Evolutionary conservation across 2,113 vertebrate species (phyloP).

Genomic region (Electrona antarctica): DNA sequence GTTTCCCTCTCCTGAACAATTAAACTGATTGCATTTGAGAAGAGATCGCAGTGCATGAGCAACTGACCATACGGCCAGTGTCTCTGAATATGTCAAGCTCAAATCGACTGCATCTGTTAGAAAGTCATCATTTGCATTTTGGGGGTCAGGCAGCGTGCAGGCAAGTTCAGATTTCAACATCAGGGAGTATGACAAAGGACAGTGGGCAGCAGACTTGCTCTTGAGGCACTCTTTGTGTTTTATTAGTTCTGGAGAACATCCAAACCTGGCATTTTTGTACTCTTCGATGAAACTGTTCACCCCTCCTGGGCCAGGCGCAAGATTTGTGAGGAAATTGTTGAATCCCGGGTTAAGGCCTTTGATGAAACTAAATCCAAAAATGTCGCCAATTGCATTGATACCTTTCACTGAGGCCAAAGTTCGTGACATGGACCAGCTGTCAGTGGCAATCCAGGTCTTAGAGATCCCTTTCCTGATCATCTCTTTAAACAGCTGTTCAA

Average conservation of each 20-base stretch:
- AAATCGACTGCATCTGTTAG: conserved; percentile 26
- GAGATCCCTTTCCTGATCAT: conserved; percentile 48
- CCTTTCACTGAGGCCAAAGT: conserved; percentile 40
- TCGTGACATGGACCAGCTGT: conserved; percentile 57
- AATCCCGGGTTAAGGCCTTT: conserved; percentile 56
- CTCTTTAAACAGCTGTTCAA: conserved; percentile 53
- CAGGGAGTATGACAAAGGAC: conserved; percentile 8
- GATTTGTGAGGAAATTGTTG: conserved; percentile 49
- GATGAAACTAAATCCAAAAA: conserved; percentile 66
- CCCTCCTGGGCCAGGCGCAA: conserved; percentile 32
- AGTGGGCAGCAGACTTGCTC: not conserved
- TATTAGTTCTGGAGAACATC: conserved; percentile 41
- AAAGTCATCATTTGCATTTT: conserved; percentile 45
- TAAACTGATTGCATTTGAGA: conserved; percentile 55
- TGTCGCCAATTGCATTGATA: conserved; percentile 62
- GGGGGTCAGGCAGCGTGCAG: conserved; percentile 44
- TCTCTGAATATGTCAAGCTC: conserved; percentile 42
- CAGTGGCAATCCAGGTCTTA: conserved; percentile 67
- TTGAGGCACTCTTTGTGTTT: conserved; percentile 34
- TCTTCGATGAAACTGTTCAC: conserved; percentile 61
- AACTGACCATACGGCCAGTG: conserved; percentile 56
- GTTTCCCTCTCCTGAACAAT: conserved; percentile 44
- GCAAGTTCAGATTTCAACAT: conserved; percentile 32
- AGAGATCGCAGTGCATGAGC: conserved; percentile 53
- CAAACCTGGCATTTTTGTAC: conserved; percentile 54